Percentiles rank a stretch among this genome's conserved stretches.
Conservation (phyloP, 2,113 vertebrate species). For the Boleophthalmus pectinirostris region DNA sequence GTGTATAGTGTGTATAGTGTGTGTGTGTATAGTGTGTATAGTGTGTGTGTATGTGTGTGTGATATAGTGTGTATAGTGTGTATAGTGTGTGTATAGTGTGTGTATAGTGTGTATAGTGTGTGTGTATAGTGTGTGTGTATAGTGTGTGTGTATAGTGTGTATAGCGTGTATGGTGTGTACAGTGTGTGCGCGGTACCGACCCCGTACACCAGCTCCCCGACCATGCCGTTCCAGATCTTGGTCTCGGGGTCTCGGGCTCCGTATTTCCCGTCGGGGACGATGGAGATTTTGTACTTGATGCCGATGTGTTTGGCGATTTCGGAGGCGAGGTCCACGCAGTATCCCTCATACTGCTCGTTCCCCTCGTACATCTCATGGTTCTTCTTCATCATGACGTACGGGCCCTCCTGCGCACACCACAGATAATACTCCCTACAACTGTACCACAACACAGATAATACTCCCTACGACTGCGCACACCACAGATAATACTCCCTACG, state of each 20-base stretch:
- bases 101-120: no score
- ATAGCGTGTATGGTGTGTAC: no score
- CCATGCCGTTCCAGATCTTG: slow-evolving; percentile 99
- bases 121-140: no score
- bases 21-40: no score
- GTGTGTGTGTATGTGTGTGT: no score
- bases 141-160: no score
- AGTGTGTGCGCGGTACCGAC: slow-evolving; percentile 75
- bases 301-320: slow-evolving; percentile 99
- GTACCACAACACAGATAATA: no score
- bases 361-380: slow-evolving; percentile 98
- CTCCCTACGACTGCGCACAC: no score
- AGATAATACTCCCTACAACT: background rate
- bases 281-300: slow-evolving; percentile 99
- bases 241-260: slow-evolving; percentile 98
- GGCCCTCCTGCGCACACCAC: slow-evolving; percentile 87
- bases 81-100: no score
- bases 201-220: slow-evolving; percentile 99
- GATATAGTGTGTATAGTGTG: no score
- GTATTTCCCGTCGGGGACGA: slow-evolving; percentile 98
- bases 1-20: no score
- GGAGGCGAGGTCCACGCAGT: slow-evolving; percentile 98
- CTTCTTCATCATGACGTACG: slow-evolving; percentile 99
- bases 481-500: no score
- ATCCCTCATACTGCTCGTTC: slow-evolving; percentile 98